Base-by-base conservation (phyloP, 2,797 vertebrate genomes). In the Kryptolebias ocellatus region DNA sequence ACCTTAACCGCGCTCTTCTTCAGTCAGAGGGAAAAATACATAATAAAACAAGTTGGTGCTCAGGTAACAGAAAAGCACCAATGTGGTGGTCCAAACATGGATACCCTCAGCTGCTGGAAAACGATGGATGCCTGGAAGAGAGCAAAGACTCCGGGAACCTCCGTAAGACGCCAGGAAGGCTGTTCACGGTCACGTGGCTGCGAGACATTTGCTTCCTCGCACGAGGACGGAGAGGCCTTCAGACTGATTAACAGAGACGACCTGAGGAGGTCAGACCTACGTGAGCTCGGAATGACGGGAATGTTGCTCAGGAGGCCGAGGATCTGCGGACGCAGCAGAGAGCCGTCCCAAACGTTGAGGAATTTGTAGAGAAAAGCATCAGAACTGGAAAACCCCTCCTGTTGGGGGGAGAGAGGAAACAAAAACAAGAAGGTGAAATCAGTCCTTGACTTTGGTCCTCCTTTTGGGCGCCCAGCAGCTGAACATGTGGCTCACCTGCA, bases 291-390 rank as follows among this genome's bases (percentile, higher is more conserved):
- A 67, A 90, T 77, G 24, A 95, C 89, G 4, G 96, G 93, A 75
- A 98, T 94, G 95, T 95, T 94, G 76, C 92, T 96, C 71, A 99
- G 50, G n/a, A 99, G 91, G 28, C 78, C 87, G 27, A 99, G 93
- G 80, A 98, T 69, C 81, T 97, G 93, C 14, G 96, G 86, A 53
- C 89, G 90, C 69, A 95, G 94, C 45, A 91, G 90, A 18, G 72
- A 65, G 17, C 97, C 97, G 20, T 99, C 96, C 97, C 97, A 99
- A 50, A 96, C 86, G 49, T 86, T 94, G 61, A 99, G 93, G 65
- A 94, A 96, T 81, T 94, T 97, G 72, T 93, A 96, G 14, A 98
- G 90, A 82, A 99, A 99, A 20, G 90, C 92, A 83, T 98, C 96
- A 15, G 94, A 95, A 54, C 95, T 94, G 73, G 92, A 86, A 91